Conservation (phyloP, 1,140 invertebrate genomes). For the Lineus longissimus region DNA sequence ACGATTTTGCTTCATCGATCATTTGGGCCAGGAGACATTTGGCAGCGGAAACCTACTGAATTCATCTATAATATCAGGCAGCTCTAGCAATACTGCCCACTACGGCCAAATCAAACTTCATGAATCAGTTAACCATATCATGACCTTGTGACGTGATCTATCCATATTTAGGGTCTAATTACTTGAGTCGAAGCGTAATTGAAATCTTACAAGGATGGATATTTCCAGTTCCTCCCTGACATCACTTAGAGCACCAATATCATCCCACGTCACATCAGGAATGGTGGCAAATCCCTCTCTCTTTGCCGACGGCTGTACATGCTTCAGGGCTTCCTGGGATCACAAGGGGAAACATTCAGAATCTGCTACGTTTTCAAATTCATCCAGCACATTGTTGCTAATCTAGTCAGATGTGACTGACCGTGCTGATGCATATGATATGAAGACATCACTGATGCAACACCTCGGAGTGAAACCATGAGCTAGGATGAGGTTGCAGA, state of each 20-base stretch:
- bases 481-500: not conserved
- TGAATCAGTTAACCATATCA: too few relatives aligned
- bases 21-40: too few relatives aligned
- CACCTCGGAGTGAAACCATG: not conserved
- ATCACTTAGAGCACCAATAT: slow-evolving; percentile 86
- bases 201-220: slow-evolving; percentile 71
- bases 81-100: too few relatives aligned
- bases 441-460: not conserved
- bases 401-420: not conserved
- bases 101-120: too few relatives aligned
- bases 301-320: slow-evolving; percentile 83
- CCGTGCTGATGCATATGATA: too few relatives aligned
- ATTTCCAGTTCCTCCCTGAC: slow-evolving; percentile 86
- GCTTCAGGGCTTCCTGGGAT: slow-evolving; percentile 66
- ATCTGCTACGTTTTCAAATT: not conserved
- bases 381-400: not conserved
- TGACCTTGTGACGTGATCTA: too few relatives aligned
- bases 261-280: slow-evolving; percentile 94
- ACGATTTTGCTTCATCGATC: too few relatives aligned
- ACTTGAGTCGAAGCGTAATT: too few relatives aligned
- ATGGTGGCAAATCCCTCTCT: slow-evolving; percentile 96
- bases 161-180: too few relatives aligned
- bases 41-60: too few relatives aligned
- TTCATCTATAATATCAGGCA: too few relatives aligned
- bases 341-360: slow-evolving; percentile 10